These are phyloP conservation scores for Drosophila neocordata DNA, from an alignment of 1,140 invertebrate species.

Conservation along the genomic window DNA sequence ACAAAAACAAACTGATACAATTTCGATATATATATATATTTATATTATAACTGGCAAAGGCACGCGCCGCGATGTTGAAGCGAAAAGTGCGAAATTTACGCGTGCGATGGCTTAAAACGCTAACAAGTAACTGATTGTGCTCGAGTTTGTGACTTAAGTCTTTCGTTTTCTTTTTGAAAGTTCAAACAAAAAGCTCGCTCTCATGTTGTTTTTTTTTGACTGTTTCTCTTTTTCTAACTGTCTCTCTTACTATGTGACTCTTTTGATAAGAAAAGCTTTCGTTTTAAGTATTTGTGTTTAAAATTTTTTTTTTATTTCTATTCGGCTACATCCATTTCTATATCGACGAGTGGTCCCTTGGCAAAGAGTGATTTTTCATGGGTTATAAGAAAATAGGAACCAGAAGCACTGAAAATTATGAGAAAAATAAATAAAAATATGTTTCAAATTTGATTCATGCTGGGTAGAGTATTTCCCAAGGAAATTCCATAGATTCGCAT, in stretches of 20 bases:
- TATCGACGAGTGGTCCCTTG: slow-evolving; percentile 55
- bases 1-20: slow-evolving; percentile 36
- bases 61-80: slow-evolving; percentile 35
- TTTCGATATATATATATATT: slow-evolving; percentile 38
- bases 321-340: slow-evolving; percentile 56
- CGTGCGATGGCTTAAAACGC: slow-evolving; percentile 61
- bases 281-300: slow-evolving; percentile 3
- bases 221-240: background rate
- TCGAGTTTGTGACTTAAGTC: slow-evolving; percentile 63
- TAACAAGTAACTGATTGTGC: slow-evolving; percentile 48
- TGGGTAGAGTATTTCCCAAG: background rate
- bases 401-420: slow-evolving; percentile 48
- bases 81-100: slow-evolving; percentile 22
- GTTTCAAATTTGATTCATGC: fast-evolving
- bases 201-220: background rate
- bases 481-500: background rate
- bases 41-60: slow-evolving; percentile 40
- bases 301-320: slow-evolving; percentile 19
- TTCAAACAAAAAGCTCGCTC: slow-evolving; percentile 41
- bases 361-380: slow-evolving; percentile 62
- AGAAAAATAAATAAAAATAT: background rate
- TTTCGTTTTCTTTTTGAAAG: slow-evolving; percentile 50
- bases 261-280: slow-evolving; percentile 20
- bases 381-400: slow-evolving; percentile 70
- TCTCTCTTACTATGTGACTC: background rate